Conservation (phyloP, 1,140 invertebrate genomes). For the Drosophila persimilis region DNA sequence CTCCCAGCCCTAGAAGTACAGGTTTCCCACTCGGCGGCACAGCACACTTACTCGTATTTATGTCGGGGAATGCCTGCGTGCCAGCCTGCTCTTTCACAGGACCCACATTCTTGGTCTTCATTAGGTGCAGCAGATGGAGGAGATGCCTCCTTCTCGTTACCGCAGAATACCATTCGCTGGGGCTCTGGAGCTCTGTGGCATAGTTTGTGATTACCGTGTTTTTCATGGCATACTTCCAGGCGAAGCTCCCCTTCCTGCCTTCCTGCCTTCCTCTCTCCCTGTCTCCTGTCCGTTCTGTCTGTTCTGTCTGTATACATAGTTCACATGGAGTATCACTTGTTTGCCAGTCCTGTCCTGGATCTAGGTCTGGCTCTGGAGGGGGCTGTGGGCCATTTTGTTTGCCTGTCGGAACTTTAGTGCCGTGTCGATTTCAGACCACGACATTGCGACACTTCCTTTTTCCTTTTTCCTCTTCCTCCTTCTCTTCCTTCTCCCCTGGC, state of each 20-base stretch:
- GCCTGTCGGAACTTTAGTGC: slow-evolving; percentile 48
- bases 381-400: slow-evolving; percentile 45
- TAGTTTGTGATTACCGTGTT: slow-evolving; percentile 68
- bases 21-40: too few relatives aligned
- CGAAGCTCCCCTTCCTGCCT: slow-evolving; percentile 36
- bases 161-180: too few relatives aligned
- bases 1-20: too few relatives aligned
- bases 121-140: too few relatives aligned
- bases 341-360: slow-evolving; percentile 22
- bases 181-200: slow-evolving; percentile 1
- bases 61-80: too few relatives aligned
- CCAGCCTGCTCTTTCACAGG: too few relatives aligned
- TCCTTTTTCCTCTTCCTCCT: background rate
- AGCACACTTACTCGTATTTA: too few relatives aligned
- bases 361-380: slow-evolving; percentile 9
- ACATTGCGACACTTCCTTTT: slow-evolving; percentile 43
- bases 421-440: slow-evolving; percentile 55
- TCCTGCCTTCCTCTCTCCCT: slow-evolving; percentile 21
- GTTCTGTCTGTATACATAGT: slow-evolving; percentile 26
- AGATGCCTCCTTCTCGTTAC: too few relatives aligned
- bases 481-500: background rate
- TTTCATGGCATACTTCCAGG: slow-evolving; percentile 56
- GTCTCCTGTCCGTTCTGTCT: background rate
- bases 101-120: too few relatives aligned
- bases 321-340: slow-evolving; percentile 38